Base-by-base conservation (phyloP, 2,888 invertebrate genomes). In the Melinaea menophilus region DNA sequence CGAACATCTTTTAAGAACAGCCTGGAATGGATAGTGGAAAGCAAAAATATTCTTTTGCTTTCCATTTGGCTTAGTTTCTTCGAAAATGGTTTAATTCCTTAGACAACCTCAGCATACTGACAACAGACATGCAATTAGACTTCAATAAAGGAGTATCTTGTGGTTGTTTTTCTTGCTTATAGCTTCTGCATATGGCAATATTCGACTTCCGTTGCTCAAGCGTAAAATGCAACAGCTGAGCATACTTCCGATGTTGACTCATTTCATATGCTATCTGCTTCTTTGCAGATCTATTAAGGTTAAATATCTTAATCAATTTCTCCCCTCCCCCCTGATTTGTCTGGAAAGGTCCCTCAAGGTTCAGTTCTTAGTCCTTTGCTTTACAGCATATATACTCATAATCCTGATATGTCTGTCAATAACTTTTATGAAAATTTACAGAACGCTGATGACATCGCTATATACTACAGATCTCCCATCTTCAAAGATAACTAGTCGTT, bases 151-250 rank as follows among this genome's bases (percentile, higher is more conserved):
- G 56, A n/a, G 56, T 59, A 34, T 35, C 59, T 60, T 33, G 56
- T 56, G 22, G 64, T 57, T 1, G 65, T 68, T 7, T 71, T 69
- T 58, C 48, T 69, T 13, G 72, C 71, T n/a, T 46, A 61, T 69
- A 1, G 35, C 60, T 5, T 61, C 68, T 11, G 67, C 70, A 2
- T 70, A 70, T 47, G 71, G 68, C 58, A 72, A 63, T 54, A 72
- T 72, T 5, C 60, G 63, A 33, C 69, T 72, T 67, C 64, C 66
- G 12, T 34, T 69, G 7, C 71, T 71, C 65, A 70, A 68, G 66
- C 58, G 65, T 9, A 72, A 70, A 55, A 55, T 66, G 56, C 61
- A 54, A 5, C 55, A 65, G 12, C 56, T 58, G 62, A 66, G 64
- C 54, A 22, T 71, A 33, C 68, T 69, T 13, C 63, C 34, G 64